These are phyloP conservation scores for Lithophane leautieri DNA, from an alignment of 2,888 invertebrate species.

Conservation along the genomic window DNA sequence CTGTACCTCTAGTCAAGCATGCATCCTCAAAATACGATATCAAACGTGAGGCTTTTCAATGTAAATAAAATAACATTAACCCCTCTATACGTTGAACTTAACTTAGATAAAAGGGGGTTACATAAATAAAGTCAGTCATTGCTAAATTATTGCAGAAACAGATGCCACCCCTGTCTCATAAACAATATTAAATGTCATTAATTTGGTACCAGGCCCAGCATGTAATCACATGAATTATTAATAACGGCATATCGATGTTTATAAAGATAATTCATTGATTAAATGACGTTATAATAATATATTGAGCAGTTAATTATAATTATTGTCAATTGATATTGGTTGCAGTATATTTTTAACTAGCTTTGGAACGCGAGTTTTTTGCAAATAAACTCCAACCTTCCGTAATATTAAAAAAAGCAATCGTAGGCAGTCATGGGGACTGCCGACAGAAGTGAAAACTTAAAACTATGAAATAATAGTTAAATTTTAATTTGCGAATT, in stretches of 20 bases:
- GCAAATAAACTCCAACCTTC: background rate
- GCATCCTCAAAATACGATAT: background rate
- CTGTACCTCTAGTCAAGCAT: background rate
- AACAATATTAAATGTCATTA: constrained; percentile 49
- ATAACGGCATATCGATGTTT: constrained; percentile 31
- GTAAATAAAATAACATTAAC: constrained; percentile 18
- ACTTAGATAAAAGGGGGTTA: constrained; percentile 1
- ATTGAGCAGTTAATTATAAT: constrained; percentile 32
- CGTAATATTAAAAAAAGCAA: background rate
- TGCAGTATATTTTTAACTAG: background rate
- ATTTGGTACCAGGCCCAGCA: constrained; percentile 19
- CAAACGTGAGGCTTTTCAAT: background rate
- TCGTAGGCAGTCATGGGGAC: too few relatives aligned
- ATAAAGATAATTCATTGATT: constrained; percentile 50
- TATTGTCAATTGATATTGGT: constrained; percentile 27
- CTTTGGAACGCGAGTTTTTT: background rate
- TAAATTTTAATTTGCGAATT: too few relatives aligned
- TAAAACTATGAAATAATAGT: background rate
- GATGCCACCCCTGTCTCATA: constrained; percentile 23
- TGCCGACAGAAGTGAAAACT: background rate
- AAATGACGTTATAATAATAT: constrained; percentile 39
- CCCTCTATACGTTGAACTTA: background rate
- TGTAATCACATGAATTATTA: constrained; percentile 50
- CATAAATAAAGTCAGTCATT: constrained; percentile 13
- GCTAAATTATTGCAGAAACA: constrained; percentile 19